Conservation (phyloP, 2,113 vertebrate genomes). For the Rissa tridactyla region DNA sequence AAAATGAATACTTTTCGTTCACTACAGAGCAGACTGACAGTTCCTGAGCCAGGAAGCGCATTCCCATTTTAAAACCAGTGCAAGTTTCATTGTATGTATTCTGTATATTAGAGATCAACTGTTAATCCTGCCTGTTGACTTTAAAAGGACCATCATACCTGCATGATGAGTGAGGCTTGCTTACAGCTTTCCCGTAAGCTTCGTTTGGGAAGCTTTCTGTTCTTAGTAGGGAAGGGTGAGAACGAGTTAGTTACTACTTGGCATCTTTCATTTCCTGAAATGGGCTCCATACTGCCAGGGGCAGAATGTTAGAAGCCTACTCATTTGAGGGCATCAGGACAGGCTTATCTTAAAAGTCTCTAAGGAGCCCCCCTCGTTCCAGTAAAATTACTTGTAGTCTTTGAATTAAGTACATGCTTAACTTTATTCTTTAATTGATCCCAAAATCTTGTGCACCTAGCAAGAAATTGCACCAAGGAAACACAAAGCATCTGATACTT, state of each 20-base stretch:
- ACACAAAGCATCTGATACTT: background rate
- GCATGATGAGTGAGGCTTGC: background rate
- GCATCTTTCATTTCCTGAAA: background rate
- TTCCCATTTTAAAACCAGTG: background rate
- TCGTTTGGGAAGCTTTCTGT: background rate
- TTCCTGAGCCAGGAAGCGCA: background rate
- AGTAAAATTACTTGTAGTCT: background rate
- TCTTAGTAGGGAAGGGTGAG: background rate
- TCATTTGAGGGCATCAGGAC: background rate
- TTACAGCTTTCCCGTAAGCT: background rate
- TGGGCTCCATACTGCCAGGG: background rate
- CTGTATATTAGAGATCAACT: background rate
- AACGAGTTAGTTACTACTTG: background rate
- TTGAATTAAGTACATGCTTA: background rate
- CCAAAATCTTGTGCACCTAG: background rate
- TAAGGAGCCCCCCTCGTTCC: background rate
- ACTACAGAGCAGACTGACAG: background rate
- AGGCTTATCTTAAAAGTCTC: background rate
- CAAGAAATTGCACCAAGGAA: background rate
- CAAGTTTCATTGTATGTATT: background rate
- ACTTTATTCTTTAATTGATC: background rate
- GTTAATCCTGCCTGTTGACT: background rate
- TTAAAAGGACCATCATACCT: background rate
- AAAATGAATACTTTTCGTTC: conserved; percentile 20
- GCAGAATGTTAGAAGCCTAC: background rate